These are phyloP conservation scores for Candoia aspera DNA, from an alignment of 2,113 vertebrate genomes.

Conservation along the genomic window DNA sequence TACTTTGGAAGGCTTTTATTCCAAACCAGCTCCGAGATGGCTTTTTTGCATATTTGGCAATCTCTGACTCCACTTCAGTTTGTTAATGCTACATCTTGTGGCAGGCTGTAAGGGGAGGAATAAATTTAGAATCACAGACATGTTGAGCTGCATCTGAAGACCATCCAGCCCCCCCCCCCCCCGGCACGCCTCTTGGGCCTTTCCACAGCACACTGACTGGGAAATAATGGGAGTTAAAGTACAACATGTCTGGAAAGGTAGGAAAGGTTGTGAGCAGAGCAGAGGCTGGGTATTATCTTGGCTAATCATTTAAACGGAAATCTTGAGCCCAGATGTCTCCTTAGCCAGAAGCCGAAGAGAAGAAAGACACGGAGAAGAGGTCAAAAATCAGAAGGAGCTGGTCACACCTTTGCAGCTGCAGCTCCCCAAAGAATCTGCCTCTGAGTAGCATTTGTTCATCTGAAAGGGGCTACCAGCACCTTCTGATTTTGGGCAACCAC, in stretches of 20 bases:
- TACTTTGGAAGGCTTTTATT: conserved; percentile 69
- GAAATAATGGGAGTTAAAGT: background rate
- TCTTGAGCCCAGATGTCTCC: background rate
- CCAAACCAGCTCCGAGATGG: conserved; percentile 48
- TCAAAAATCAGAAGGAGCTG: background rate
- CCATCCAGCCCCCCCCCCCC: too few relatives aligned
- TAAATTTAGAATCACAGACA: background rate
- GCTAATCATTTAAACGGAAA: background rate
- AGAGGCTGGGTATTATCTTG: background rate
- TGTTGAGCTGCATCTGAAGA: background rate
- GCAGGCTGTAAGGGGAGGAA: background rate
- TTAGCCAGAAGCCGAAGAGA: background rate
- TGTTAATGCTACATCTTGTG: background rate
- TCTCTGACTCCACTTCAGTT: conserved; percentile 32
- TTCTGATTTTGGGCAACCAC: background rate
- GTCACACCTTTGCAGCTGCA: background rate
- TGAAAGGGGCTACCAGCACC: background rate
- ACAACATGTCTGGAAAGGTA: background rate
- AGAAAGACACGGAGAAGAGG: background rate
- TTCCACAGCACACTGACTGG: background rate
- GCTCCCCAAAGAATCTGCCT: background rate
- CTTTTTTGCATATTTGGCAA: conserved; percentile 72
- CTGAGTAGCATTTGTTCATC: background rate
- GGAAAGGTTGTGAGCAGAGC: background rate
- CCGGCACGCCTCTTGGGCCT: background rate